Evolutionary conservation across 2,797 vertebrate species (phyloP), one percentile per base, ranked within the genome.

Genomic region (Rachycentron canadum): DNA sequence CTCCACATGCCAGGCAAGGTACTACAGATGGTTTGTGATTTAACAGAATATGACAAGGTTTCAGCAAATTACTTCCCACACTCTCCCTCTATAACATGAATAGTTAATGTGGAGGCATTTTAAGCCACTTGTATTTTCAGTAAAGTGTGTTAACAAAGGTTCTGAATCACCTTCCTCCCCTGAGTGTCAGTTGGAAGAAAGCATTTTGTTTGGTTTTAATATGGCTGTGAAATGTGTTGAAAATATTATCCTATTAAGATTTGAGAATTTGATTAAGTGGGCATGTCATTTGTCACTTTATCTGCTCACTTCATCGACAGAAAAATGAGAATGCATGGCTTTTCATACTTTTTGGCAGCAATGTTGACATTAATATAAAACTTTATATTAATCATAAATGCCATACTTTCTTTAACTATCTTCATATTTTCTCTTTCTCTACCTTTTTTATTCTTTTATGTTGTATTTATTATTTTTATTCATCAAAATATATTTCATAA

Each of bases 31-130:
- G 38, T 76, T 28, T 26, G 32, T 70, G 81, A 86, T 64, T 28
- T 75, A 67, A 86, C 84, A 23, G 14, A 65, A 66, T 21, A 34
- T 63, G 82, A 87, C 85, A 87, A 55, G 62, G 6, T 61, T 73
- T 76, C 50, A 49, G 30, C 57, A 6, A 75, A 85, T 21, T 56
- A 16, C 40, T 53, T 61, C 41, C 53, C 26, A 14, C 45, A 56
- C 28, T 28, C 30, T 43, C 21, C 0, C 14, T 67, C 43, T 52
- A 26, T 47, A 26, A 61, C 45, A 67, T 50, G 55, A 36, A 34
- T 32, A 45, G 47, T 69, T 75, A 73, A 78, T 11, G 2, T 76
- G 56, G 56, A 79, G 55, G 57, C 8, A 26, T 69, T 69, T 78
- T 12, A 64, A 52, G 65, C 47, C 66, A 52, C 72, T 78, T 78